phyloP scores from a whole-genome alignment of 2,113 vertebrate genomes.

The Platycercus adscitus region DNA sequence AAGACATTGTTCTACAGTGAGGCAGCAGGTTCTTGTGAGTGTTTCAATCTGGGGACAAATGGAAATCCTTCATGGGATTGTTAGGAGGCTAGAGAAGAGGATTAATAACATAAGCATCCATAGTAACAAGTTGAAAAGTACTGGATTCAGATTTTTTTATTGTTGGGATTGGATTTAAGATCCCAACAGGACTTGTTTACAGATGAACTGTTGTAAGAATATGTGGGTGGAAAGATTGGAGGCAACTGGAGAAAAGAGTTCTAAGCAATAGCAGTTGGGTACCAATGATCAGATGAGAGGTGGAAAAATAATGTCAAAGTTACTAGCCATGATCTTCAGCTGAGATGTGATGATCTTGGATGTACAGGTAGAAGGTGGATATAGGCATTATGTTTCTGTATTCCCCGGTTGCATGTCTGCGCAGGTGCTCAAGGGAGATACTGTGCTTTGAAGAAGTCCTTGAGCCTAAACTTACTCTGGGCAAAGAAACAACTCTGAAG shows the following conservation, averaged over 20 bases:
- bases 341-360: background rate
- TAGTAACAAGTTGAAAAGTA: background rate
- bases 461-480: background rate
- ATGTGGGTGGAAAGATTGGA: background rate
- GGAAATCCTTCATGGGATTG: background rate
- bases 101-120: background rate
- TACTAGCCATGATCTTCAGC: background rate
- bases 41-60: background rate
- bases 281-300: background rate
- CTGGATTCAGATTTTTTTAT: background rate
- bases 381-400: background rate
- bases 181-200: background rate
- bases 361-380: background rate
- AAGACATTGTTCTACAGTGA: accelerated
- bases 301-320: background rate
- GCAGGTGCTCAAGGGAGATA: background rate
- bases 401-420: background rate
- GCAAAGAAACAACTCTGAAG: background rate
- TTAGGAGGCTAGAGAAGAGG: background rate
- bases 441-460: background rate
- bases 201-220: background rate
- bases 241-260: background rate
- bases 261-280: background rate
- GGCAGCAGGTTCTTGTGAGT: background rate
- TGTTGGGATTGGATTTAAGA: background rate